phyloP scores from a whole-genome alignment of 2,888 invertebrate species.

The Dicycla oo region DNA sequence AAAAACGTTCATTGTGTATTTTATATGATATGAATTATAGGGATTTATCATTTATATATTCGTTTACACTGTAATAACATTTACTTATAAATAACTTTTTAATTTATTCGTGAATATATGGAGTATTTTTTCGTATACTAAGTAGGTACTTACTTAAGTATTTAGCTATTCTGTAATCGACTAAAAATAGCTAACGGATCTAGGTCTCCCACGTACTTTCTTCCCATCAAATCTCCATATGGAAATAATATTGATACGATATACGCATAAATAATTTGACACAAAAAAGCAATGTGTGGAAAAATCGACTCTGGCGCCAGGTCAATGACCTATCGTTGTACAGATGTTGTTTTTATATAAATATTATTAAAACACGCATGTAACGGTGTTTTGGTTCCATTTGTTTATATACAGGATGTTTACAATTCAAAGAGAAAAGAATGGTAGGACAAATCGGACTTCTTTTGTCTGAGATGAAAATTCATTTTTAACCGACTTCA shows the following conservation, averaged over 20 bases:
- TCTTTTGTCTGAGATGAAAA: conserved; percentile 24
- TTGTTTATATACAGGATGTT: conserved; percentile 19
- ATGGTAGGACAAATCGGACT: not conserved
- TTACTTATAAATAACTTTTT: too few relatives aligned
- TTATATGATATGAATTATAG: too few relatives aligned
- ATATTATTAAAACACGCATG: conserved; percentile 41
- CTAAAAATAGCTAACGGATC: not conserved
- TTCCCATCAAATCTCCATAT: conserved; percentile 41
- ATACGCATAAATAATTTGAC: conserved; percentile 47
- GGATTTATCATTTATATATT: too few relatives aligned
- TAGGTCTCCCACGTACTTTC: conserved; percentile 40
- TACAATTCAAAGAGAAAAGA: conserved; percentile 4
- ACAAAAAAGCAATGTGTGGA: conserved; percentile 34
- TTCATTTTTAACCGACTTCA: too few relatives aligned
- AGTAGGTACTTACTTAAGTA: not conserved
- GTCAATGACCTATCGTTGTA: conserved; percentile 30
- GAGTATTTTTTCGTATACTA: too few relatives aligned
- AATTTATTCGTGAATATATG: too few relatives aligned
- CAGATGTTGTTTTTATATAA: conserved; percentile 55
- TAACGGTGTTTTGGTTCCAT: conserved; percentile 40
- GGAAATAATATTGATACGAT: conserved; percentile 30
- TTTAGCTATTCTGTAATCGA: not conserved
- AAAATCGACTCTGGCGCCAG: conserved; percentile 36
- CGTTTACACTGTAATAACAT: too few relatives aligned
- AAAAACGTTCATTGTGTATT: too few relatives aligned